Evolutionary conservation across 2,797 vertebrate species (phyloP).

Genomic region (Alauda arvensis): DNA sequence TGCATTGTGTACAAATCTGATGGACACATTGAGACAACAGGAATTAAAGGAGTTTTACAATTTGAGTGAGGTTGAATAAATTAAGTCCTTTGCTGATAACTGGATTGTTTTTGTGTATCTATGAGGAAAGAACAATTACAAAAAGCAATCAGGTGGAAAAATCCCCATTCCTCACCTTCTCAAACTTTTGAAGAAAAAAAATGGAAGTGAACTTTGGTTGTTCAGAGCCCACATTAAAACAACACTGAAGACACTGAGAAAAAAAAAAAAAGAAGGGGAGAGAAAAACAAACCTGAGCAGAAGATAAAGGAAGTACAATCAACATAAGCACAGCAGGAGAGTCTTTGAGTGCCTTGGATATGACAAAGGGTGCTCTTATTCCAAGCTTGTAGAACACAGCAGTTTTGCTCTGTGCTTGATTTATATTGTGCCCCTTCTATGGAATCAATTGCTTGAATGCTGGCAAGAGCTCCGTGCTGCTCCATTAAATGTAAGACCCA

Average conservation of each 20-base stretch:
- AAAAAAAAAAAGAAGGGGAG: not conserved
- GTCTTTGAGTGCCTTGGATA: slow-evolving; percentile 18
- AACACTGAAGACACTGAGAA: not conserved
- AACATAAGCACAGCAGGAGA: slow-evolving; percentile 49
- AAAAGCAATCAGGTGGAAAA: not conserved
- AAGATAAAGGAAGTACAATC: slow-evolving; percentile 48
- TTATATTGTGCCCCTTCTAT: slow-evolving; percentile 55
- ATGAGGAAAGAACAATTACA: not conserved
- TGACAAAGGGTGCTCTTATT: slow-evolving; percentile 46
- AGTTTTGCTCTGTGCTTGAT: slow-evolving; percentile 41
- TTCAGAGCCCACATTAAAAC: not conserved
- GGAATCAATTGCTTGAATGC: slow-evolving; percentile 50
- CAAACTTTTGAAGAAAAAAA: not conserved
- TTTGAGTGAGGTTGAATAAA: not conserved
- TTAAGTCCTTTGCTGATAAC: not conserved
- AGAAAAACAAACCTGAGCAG: slow-evolving; percentile 3
- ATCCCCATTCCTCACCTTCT: not conserved
- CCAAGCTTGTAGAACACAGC: slow-evolving; percentile 30
- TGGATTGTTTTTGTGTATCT: not conserved
- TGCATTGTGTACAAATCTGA: not conserved
- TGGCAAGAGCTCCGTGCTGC: not conserved
- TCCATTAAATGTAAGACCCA: slow-evolving; percentile 46
- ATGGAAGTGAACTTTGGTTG: not conserved
- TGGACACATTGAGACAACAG: not conserved
- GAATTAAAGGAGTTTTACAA: not conserved